phyloP scores from a whole-genome alignment of 2,797 vertebrate species.

The Lemur catta region DNA sequence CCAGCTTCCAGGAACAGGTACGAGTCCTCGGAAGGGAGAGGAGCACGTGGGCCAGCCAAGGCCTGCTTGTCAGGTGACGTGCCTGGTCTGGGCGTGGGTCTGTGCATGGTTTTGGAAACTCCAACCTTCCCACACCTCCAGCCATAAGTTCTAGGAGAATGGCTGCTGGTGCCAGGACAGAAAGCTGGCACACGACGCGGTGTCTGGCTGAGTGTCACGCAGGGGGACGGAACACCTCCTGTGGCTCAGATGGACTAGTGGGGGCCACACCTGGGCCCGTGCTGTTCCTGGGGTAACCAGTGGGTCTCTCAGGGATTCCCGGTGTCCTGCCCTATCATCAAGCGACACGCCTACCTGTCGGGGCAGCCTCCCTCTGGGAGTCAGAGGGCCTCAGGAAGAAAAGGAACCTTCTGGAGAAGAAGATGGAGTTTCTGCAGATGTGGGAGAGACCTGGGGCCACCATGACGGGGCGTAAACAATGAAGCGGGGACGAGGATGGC shows the following conservation, averaged over 20 bases:
- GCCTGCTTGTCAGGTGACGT: too few relatives aligned
- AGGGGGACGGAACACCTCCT: background rate
- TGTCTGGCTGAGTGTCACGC: background rate
- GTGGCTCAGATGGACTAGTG: background rate
- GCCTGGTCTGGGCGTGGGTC: background rate
- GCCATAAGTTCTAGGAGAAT: background rate
- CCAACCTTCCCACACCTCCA: background rate
- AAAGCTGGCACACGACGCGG: background rate
- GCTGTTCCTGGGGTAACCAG: background rate
- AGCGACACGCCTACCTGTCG: background rate
- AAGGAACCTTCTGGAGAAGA: background rate
- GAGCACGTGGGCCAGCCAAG: background rate
- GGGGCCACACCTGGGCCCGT: background rate
- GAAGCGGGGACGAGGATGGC: background rate
- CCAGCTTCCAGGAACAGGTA: background rate
- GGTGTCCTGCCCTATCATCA: background rate
- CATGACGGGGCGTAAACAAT: accelerated
- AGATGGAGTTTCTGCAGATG: background rate
- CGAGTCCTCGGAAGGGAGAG: too few relatives aligned
- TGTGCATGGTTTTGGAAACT: background rate
- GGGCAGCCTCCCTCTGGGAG: background rate
- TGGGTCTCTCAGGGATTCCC: background rate
- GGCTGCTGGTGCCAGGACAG: too few relatives aligned
- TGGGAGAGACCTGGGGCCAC: background rate
- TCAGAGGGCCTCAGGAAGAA: too few relatives aligned